These are phyloP conservation scores for Cephus cinctus DNA, from an alignment of 1,140 invertebrate genomes.

Conservation along the genomic window DNA sequence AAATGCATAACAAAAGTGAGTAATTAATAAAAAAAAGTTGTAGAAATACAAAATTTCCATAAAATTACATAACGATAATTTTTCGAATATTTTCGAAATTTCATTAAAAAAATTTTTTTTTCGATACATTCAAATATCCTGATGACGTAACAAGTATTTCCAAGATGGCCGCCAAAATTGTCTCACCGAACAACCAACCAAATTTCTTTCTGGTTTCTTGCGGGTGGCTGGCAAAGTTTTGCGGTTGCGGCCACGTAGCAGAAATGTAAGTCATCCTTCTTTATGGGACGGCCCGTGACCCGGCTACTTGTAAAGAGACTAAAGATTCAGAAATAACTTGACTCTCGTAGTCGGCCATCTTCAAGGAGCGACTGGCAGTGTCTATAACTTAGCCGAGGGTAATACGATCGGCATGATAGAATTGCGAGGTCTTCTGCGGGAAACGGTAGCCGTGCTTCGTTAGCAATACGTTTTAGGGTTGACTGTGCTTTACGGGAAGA, in stretches of 20 bases:
- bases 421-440: too few relatives aligned
- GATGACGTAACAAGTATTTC: too few relatives aligned
- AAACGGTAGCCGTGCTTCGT: too few relatives aligned
- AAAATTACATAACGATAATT: too few relatives aligned
- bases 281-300: slow-evolving; percentile 51
- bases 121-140: too few relatives aligned
- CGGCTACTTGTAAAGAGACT: slow-evolving; percentile 54
- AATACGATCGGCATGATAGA: slow-evolving; percentile 34
- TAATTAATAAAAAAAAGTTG: slow-evolving; percentile 1
- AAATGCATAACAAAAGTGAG: background rate
- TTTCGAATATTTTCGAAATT: too few relatives aligned
- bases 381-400: slow-evolving; percentile 36
- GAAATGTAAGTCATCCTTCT: slow-evolving; percentile 54
- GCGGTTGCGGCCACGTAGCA: slow-evolving; percentile 45
- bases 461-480: too few relatives aligned
- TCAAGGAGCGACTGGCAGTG: slow-evolving; percentile 8
- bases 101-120: too few relatives aligned
- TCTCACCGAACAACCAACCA: too few relatives aligned
- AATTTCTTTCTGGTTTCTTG: too few relatives aligned
- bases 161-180: too few relatives aligned
- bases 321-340: slow-evolving; percentile 55
- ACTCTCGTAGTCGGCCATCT: background rate
- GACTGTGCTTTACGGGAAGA: too few relatives aligned
- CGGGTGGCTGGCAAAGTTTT: slow-evolving; percentile 49
- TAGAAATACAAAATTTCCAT: slow-evolving; percentile 3